phyloP scores from a whole-genome alignment of 2,888 invertebrate species.

The Ditylenchus weischeri region DNA sequence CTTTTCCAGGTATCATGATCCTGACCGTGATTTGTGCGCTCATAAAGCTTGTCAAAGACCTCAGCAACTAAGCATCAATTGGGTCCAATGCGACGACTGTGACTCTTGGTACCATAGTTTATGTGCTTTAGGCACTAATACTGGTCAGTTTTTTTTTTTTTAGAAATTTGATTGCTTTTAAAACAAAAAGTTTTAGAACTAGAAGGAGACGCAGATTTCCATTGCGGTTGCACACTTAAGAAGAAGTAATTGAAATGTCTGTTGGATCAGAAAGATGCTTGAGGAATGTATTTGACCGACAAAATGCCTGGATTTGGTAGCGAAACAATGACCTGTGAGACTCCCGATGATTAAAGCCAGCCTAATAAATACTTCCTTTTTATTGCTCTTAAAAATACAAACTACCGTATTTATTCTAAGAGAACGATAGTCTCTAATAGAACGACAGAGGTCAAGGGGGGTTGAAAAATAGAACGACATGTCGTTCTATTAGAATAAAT shows the following conservation, averaged over 20 bases:
- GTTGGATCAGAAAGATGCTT: no score
- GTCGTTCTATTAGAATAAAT: no score
- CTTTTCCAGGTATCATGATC: conserved; percentile 10
- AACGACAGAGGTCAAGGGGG: no score
- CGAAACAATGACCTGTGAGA: no score
- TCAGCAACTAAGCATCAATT: conserved; percentile 28
- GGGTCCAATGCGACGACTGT: conserved; percentile 38
- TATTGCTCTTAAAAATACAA: no score
- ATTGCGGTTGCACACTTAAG: conserved; percentile 16
- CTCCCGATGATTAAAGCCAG: no score
- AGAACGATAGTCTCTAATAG: no score
- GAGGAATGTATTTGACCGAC: no score
- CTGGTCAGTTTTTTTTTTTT: neutral
- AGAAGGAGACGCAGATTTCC: conserved; percentile 16
- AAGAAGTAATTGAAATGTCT: neutral
- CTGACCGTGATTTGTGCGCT: conserved; percentile 29
- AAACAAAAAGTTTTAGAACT: neutral
- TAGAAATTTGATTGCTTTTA: neutral
- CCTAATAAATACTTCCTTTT: no score
- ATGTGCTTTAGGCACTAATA: conserved; percentile 40
- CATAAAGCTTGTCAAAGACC: conserved; percentile 28
- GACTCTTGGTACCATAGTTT: conserved; percentile 59
- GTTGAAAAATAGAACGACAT: no score
- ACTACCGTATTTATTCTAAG: no score
- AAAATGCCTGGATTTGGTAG: no score